Evolutionary conservation across 2,888 invertebrate species (phyloP), one percentile per base, ranked within the genome.

Genomic region (Poecilus cupreus): DNA sequence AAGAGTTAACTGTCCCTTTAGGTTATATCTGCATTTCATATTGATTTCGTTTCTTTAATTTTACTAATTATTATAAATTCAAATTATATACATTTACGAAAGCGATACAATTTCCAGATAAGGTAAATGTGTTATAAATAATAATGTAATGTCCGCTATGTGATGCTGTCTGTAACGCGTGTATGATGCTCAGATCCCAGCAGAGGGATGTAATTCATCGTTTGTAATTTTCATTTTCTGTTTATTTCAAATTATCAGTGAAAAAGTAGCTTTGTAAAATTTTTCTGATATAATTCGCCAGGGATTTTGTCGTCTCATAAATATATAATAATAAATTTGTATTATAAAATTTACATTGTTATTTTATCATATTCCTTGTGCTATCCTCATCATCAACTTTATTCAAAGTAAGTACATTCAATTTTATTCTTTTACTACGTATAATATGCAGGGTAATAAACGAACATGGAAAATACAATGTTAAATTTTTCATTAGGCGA

Each of bases 201-300:
- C 74, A 72, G 78, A 78, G 60, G 78, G 82, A 79, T 68, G 76
- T 76, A 74, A 82, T 82, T 83, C 80, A 82, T 83, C 64, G 49
- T 78, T 74, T 74, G 51, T 82, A 82, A 82, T 75, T 83, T 84
- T 83, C 85, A 83, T 86, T 87, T 87, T 87, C 86, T 85, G 85
- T 84, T 85, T 86, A 85, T 85, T 86, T 86, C 85, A 83, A 85
- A 85, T 85, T 80, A 49, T 75, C 60, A 86, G 84, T 85, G 86
- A 86, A 85, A 83, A 86, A 91, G 91, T 92, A 92, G 93, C 92
- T 93, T 92, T 93, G 92, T 93, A 92, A 92, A 92, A 92, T 92
- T 60, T 92, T 92, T 92, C 92, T 92, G 91, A 87, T 87, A 87
- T 88, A 87, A 92, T 92, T 92, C 92, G 92, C 93, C 91, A 91